Base-by-base conservation (phyloP, 1,140 invertebrate genomes). In the roundworm (Caenorhabditis elegans) region DNA sequence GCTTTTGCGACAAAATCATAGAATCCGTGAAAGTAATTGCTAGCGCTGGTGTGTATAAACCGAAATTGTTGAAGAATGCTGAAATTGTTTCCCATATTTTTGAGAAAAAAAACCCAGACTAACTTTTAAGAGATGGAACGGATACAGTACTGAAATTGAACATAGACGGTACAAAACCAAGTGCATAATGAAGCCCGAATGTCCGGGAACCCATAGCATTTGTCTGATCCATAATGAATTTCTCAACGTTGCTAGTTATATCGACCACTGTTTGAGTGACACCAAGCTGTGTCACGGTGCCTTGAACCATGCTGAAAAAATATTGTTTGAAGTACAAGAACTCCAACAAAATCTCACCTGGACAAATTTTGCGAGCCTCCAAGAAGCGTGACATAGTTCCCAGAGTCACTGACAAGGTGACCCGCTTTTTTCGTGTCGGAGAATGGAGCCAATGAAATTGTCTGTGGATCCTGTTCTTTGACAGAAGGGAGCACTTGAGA, bases 21-120 rank as follows among this genome's bases (percentile, higher is more conserved):
- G 80, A 83, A 55, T 83, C 83, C 10, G 60, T 46, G 43, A 84
- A 36, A 17, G 36, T 78, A n/a, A 83, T 65, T 3, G 80, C 47
- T 3, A 84, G 70, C 4, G 83, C 46, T 8, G 83, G 80, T 4
- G 83, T 77, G 75, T 76, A 55, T 0, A 65, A 24, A 5, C 75
- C 80, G 53, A 80, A 84, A 15, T 84, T 82, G 60, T 84, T 84
- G 82, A 84, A 84, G 39, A n/a, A 84, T 8, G 53, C 83, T 78
- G 17, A 24, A 80, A 43, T 39, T 39, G 28, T 13, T n/a, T n/a
- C n/a, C n/a, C n/a, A n/a, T n/a, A n/a, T n/a, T n/a, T n/a, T n/a
- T n/a, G n/a, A n/a, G n/a, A n/a, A n/a, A n/a, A n/a, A n/a, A n/a
- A n/a, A n/a, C n/a, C n/a, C n/a, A n/a, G n/a, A n/a, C n/a, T n/a